A percentile compares a stretch with the other conserved stretches of the same genome.
These are phyloP conservation scores for Crocallis elinguaria DNA, from an alignment of 2,888 invertebrate species.

Conservation along the genomic window DNA sequence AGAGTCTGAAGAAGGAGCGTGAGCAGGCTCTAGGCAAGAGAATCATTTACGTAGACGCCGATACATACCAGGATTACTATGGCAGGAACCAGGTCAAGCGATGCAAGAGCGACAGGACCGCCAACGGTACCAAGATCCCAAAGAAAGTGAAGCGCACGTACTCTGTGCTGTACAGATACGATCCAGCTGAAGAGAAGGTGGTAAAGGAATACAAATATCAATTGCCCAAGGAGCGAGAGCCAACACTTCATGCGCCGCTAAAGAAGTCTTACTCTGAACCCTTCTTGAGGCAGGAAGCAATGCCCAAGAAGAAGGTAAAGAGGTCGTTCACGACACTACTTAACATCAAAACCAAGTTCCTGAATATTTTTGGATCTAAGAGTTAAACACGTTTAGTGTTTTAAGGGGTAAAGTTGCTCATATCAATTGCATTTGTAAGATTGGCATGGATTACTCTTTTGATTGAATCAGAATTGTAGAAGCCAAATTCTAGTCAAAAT, in stretches of 20 bases:
- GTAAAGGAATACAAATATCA: constrained; percentile 80
- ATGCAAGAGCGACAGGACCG: constrained; percentile 76
- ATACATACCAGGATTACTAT: constrained; percentile 74
- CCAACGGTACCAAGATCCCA: constrained; percentile 58
- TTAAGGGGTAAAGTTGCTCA: constrained; percentile 71
- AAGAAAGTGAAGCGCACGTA: constrained; percentile 79
- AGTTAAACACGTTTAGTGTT: constrained; percentile 55
- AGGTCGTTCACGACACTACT: constrained; percentile 76
- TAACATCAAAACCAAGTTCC: constrained; percentile 77
- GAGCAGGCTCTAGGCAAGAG: constrained; percentile 78
- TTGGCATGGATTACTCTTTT: constrained; percentile 44
- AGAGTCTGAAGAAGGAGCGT: constrained; percentile 77
- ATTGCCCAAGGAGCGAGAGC: constrained; percentile 57
- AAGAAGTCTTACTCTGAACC: constrained; percentile 75
- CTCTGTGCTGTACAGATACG: constrained; percentile 78
- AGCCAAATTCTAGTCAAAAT: constrained; percentile 51
- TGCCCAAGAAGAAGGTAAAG: constrained; percentile 78
- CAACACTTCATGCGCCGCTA: constrained; percentile 46
- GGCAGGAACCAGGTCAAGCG: constrained; percentile 77
- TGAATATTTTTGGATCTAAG: constrained; percentile 76
- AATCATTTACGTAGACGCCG: constrained; percentile 73
- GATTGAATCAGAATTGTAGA: constrained; percentile 41
- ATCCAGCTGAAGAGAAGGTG: constrained; percentile 75
- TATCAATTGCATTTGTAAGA: constrained; percentile 73
- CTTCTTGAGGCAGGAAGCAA: constrained; percentile 64